Base-by-base conservation (phyloP, 2,797 vertebrate genomes). In the Melanotaenia maccullochi region DNA sequence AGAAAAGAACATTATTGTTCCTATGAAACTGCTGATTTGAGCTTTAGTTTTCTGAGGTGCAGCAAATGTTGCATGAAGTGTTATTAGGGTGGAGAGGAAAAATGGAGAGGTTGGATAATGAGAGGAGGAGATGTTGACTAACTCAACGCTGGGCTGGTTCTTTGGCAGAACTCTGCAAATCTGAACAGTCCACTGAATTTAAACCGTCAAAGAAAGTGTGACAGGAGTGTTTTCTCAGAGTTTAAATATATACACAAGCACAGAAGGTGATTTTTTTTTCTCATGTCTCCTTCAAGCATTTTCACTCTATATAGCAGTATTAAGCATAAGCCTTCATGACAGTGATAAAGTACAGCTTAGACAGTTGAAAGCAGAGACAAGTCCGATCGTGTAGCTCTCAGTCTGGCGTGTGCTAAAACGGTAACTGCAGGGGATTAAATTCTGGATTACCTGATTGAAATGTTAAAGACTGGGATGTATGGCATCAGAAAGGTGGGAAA, bases 361-460 rank as follows among this genome's bases (percentile, higher is more conserved):
- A 47, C 18, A 38, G 9, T 16, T 18, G 6, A 8, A 22, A 44
- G 51, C n/a, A 55, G 24, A 63, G n/a, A n/a, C 33, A n/a, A 16
- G 35, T 49, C 18, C 44, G 55, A 40, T 64, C 14, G 28, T 16
- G 25, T 36, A 18, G 59, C 30, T 12, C 16, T 70, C 11, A 67
- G 25, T 40, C 14, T 56, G 54, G 66, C 22, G 20, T 57, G 30
- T 58, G 24, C 57, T 65, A 56, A 60, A 56, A 30, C 44, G 7
- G 47, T 56, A 18, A 55, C 28, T 22, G 14, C 24, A 30, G 33
- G 56, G 12, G 40, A 61, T 51, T 35, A 61, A 18, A 18, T 11
- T 36, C 54, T n/a, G 40, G 8, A 61, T 35, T 30, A 3, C 42
- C 25, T 59, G 57, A 58, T 65, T 25, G 35, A 64, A 69, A 63